Evolutionary conservation across 2,888 invertebrate species (phyloP).

Genomic region (Catocala fraxini): DNA sequence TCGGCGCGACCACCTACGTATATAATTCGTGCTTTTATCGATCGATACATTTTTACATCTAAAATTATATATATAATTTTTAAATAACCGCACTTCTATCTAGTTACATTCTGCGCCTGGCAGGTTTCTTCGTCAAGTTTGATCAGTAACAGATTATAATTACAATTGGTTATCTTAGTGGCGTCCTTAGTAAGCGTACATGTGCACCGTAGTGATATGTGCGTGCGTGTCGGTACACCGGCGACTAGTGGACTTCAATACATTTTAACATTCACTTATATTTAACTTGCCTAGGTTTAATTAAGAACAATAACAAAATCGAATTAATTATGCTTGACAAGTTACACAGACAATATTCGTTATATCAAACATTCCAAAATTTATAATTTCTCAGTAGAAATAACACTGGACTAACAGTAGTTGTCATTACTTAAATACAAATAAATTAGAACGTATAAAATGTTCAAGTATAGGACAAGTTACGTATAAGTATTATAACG

Average conservation of each 20-base stretch:
- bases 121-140: conserved; percentile 54
- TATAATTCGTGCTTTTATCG: conserved; percentile 49
- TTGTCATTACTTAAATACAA: background rate
- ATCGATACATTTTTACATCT: conserved; percentile 53
- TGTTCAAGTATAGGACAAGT: background rate
- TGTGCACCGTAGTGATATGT: conserved; percentile 25
- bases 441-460: background rate
- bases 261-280: conserved; percentile 8
- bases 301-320: background rate
- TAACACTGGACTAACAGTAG: background rate
- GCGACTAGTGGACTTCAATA: conserved; percentile 5
- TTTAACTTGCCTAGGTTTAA: conserved; percentile 5
- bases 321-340: no score
- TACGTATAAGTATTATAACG: conserved; percentile 19
- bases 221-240: conserved; percentile 15
- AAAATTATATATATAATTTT: conserved; percentile 50
- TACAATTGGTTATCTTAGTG: conserved; percentile 38
- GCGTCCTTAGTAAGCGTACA: conserved; percentile 48
- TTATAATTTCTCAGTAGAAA: background rate
- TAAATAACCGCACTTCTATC: conserved; percentile 52
- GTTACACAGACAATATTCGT: no score
- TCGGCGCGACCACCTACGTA: conserved; percentile 37
- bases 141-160: conserved; percentile 50
- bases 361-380: no score
- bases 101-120: conserved; percentile 56